phyloP scores from a whole-genome alignment of 2,113 vertebrate genomes.

The Phalacrocorax brasilianus region DNA sequence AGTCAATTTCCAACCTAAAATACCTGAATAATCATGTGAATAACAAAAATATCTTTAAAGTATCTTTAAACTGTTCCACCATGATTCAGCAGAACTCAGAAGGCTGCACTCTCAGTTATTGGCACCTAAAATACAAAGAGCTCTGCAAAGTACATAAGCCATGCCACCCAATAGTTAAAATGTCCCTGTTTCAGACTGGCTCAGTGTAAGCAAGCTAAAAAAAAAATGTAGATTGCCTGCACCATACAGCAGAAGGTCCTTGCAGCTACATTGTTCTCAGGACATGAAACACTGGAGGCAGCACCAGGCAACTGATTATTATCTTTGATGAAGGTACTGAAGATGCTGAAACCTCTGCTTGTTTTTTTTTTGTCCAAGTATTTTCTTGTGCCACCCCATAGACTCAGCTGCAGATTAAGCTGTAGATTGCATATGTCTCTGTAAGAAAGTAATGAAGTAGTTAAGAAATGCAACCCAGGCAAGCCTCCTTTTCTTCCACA shows the following conservation, averaged over 20 bases:
- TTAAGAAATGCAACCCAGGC: not conserved
- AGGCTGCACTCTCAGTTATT: not conserved
- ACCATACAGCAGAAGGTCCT: not conserved
- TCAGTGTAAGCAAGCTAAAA: not conserved
- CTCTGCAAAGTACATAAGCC: not conserved
- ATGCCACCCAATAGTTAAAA: not conserved
- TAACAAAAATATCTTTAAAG: not conserved
- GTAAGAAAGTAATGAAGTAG: not conserved
- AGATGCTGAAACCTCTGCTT: not conserved
- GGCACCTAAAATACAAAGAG: not conserved
- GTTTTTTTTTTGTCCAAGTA: not conserved
- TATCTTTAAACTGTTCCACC: not conserved
- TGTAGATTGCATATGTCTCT: not conserved
- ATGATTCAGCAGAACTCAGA: not conserved
- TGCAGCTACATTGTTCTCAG: not conserved
- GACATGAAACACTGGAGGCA: not conserved
- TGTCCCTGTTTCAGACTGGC: not conserved
- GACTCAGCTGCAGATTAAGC: not conserved
- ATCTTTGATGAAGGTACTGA: not conserved
- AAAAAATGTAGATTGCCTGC: not conserved
- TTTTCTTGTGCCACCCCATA: not conserved
- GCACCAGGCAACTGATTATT: not conserved
- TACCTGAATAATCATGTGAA: not conserved
- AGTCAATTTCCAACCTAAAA: not conserved
- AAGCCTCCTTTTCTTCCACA: not conserved